Conservation (phyloP, 2,797 vertebrate genomes). For the Falco cherrug region DNA sequence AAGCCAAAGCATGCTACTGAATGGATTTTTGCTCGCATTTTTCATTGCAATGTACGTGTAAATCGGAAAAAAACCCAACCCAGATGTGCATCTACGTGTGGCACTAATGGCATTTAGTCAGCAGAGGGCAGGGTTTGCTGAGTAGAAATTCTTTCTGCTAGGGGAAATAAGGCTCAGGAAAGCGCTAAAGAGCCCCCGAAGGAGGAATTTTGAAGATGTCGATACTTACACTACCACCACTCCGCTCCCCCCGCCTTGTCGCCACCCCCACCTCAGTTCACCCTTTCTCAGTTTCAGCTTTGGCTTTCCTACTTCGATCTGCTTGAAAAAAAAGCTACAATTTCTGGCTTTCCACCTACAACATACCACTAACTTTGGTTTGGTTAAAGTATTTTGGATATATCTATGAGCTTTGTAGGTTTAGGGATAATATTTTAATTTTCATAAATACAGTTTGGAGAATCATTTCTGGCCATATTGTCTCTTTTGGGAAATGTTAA, state of each 20-base stretch:
- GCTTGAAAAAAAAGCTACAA: not conserved
- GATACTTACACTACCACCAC: not conserved
- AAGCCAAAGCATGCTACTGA: not conserved
- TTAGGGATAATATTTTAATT: not conserved
- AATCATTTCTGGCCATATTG: not conserved
- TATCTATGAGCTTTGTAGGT: not conserved
- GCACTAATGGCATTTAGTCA: slow-evolving; percentile 46
- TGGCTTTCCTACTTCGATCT: not conserved
- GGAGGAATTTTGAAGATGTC: not conserved
- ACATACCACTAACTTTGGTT: not conserved
- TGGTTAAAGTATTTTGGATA: not conserved
- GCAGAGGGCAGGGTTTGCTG: slow-evolving; percentile 80
- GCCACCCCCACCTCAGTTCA: not conserved
- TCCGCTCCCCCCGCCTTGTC: not conserved
- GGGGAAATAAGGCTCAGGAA: not conserved
- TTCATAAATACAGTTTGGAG: not conserved
- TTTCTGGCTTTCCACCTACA: not conserved
- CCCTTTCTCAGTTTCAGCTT: not conserved
- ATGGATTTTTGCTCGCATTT: not conserved
- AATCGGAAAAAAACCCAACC: not conserved
- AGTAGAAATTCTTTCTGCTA: slow-evolving; percentile 1
- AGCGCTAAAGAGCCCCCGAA: not conserved
- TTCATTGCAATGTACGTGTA: not conserved
- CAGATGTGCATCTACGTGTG: not conserved
- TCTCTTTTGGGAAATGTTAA: not conserved